Percentiles rank a stretch among this genome's conserved stretches.
phyloP scores from a whole-genome alignment of 30 jellyfish, hydroid and myxozoan species.

The Turritopsis dohrnii region DNA sequence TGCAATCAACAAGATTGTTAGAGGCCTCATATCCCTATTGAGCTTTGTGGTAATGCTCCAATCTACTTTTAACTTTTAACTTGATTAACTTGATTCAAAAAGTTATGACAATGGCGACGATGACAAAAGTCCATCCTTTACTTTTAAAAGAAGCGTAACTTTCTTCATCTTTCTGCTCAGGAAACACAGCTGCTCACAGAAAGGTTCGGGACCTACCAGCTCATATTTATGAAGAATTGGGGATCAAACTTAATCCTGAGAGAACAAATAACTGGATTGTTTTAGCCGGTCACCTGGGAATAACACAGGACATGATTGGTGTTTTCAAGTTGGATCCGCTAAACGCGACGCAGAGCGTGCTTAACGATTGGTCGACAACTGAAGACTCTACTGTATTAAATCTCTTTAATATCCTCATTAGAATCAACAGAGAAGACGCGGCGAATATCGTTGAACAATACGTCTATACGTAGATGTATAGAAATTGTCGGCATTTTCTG shows the following conservation, averaged over 20 bases:
- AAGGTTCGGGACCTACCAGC: constrained; percentile 13
- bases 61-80: neutral
- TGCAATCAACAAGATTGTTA: no score
- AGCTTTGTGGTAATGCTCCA: no score
- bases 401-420: neutral
- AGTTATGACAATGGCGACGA: neutral
- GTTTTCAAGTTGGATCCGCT: neutral
- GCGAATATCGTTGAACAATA: constrained; percentile 13
- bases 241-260: constrained; percentile 1
- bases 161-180: neutral
- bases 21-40: no score
- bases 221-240: neutral
- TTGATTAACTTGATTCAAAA: neutral
- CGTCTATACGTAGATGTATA: neutral
- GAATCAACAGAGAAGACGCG: neutral
- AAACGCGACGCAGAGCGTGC: neutral
- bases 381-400: neutral
- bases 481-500: no score
- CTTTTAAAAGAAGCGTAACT: neutral
- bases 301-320: neutral
- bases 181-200: neutral
- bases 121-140: neutral
- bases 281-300: neutral
- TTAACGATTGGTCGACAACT: neutral
- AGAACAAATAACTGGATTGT: neutral